These are phyloP conservation scores for Leptopilina clavipes DNA, from an alignment of 1,140 invertebrate genomes.

Conservation along the genomic window DNA sequence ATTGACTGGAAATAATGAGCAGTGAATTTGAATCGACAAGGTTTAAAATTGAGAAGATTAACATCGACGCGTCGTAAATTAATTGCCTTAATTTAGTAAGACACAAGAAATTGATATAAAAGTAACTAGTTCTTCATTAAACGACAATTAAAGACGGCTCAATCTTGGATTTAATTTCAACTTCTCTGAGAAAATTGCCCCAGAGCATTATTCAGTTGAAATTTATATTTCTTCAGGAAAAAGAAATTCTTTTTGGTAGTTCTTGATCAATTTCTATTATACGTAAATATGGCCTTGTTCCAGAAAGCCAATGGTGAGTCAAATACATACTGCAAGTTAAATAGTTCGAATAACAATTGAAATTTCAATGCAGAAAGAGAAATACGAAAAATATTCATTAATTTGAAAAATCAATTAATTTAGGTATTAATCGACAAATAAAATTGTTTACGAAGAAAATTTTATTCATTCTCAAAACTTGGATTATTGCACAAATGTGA, in stretches of 20 bases:
- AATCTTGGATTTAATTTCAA: neutral
- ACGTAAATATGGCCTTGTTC: slow-evolving; percentile 53
- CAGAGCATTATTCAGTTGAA: too few relatives aligned
- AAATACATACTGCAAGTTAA: neutral
- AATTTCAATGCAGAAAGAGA: neutral
- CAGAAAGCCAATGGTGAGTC: slow-evolving; percentile 55
- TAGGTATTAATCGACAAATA: too few relatives aligned
- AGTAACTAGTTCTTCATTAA: neutral
- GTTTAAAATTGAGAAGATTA: neutral
- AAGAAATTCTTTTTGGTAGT: neutral
- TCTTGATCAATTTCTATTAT: too few relatives aligned
- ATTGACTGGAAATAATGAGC: neutral
- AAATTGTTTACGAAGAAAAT: too few relatives aligned
- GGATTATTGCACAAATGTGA: neutral
- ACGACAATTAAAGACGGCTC: neutral
- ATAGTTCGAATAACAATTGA: slow-evolving; percentile 23
- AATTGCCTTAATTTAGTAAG: neutral
- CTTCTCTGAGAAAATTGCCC: too few relatives aligned
- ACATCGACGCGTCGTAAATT: slow-evolving; percentile 12
- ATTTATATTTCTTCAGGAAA: too few relatives aligned
- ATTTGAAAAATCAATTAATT: too few relatives aligned
- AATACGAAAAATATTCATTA: neutral
- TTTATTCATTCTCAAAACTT: neutral
- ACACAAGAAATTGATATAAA: neutral
- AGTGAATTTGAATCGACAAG: neutral